Conservation (phyloP, 2,113 vertebrate genomes). For the Paraplagusia blochii region DNA sequence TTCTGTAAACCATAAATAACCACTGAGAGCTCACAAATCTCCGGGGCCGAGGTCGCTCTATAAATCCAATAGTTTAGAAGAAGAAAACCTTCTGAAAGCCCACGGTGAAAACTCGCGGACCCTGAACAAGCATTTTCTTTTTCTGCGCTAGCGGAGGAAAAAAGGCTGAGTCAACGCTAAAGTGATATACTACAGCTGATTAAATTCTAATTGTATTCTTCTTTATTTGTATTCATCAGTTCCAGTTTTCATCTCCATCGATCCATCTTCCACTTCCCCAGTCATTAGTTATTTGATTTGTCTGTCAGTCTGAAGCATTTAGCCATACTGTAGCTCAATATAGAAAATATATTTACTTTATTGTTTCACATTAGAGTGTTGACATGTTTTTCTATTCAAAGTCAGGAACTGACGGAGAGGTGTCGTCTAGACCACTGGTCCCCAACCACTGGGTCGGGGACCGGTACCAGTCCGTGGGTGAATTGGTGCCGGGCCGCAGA, state of each 20-base stretch:
- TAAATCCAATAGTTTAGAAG: constrained; percentile 13
- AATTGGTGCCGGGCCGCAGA: too few relatives aligned
- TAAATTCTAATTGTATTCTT: background rate
- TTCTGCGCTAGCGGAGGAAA: background rate
- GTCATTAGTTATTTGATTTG: background rate
- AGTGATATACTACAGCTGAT: background rate
- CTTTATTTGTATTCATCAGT: background rate
- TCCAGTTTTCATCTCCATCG: background rate
- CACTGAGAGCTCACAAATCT: constrained; percentile 35
- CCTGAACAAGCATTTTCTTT: constrained; percentile 10
- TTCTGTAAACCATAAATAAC: constrained; percentile 38
- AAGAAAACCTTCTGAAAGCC: constrained; percentile 23
- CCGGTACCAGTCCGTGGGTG: too few relatives aligned
- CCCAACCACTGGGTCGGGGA: too few relatives aligned
- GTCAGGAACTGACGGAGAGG: too few relatives aligned
- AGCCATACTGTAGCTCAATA: too few relatives aligned
- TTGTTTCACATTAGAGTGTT: too few relatives aligned
- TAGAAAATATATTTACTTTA: too few relatives aligned
- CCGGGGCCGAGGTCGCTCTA: background rate
- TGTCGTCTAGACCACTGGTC: too few relatives aligned
- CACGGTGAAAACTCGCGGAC: constrained; percentile 2
- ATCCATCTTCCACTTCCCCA: background rate
- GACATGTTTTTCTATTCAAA: too few relatives aligned
- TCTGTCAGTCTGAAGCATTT: background rate
- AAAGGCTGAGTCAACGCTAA: constrained; percentile 6